Conservation (phyloP, 2,888 invertebrate genomes). For the Mesorhabditis belari region DNA sequence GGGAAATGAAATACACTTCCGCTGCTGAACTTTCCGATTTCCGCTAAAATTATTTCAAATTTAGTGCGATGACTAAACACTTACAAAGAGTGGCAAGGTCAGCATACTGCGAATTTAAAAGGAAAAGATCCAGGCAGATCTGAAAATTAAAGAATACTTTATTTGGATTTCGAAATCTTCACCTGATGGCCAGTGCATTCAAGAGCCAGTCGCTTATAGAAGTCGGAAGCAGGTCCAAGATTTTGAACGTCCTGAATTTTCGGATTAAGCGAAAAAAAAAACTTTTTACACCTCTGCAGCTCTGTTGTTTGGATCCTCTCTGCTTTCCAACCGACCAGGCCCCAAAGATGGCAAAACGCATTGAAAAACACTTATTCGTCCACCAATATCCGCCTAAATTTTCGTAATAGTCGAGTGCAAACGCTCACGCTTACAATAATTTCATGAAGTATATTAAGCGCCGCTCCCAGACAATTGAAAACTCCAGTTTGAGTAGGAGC, state of each 20-base stretch:
- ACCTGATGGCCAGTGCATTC: constrained; percentile 94
- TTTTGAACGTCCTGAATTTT: constrained; percentile 66
- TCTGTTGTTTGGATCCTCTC: constrained; percentile 82
- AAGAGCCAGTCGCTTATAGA: constrained; percentile 87
- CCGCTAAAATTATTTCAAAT: constrained; percentile 57
- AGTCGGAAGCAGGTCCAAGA: constrained; percentile 89
- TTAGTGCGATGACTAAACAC: neutral
- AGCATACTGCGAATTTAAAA: constrained; percentile 83
- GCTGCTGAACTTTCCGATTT: constrained; percentile 88
- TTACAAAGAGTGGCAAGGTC: constrained; percentile 85
- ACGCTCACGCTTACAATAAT: constrained; percentile 66
- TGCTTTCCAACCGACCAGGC: constrained; percentile 75
- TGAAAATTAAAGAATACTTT: constrained; percentile 16
- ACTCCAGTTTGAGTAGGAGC: no score
- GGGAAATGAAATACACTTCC: constrained; percentile 88
- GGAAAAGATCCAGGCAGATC: constrained; percentile 75
- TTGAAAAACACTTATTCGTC: constrained; percentile 88
- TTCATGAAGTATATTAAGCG: constrained; percentile 82
- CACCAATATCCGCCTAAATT: constrained; percentile 75
- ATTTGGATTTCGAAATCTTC: constrained; percentile 56
- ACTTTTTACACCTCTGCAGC: constrained; percentile 45
- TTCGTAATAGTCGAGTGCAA: neutral
- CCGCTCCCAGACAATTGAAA: constrained; percentile 81
- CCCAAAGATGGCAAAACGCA: constrained; percentile 69
- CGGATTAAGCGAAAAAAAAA: neutral